These are phyloP conservation scores for Drepana arcuata DNA, from an alignment of 1,140 invertebrate species.

Conservation along the genomic window DNA sequence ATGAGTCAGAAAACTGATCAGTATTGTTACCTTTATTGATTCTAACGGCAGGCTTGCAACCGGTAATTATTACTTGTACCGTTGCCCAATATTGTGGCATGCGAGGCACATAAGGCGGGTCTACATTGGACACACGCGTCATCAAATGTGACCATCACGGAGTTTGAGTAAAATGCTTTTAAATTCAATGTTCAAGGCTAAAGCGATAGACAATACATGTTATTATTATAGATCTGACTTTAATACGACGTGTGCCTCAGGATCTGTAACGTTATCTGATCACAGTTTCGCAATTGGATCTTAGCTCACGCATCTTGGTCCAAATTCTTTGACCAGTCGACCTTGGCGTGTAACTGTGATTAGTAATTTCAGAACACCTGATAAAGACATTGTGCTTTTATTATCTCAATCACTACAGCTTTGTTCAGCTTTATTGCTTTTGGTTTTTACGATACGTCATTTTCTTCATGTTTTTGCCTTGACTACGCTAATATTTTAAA, in stretches of 20 bases:
- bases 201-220: too few relatives aligned
- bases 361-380: slow-evolving; percentile 34
- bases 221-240: not conserved
- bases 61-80: slow-evolving; percentile 41
- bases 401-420: too few relatives aligned
- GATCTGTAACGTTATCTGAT: not conserved
- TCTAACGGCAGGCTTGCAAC: slow-evolving; percentile 40
- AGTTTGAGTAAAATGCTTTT: too few relatives aligned
- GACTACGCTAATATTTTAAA: not conserved
- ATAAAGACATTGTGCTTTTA: slow-evolving; percentile 18
- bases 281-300: slow-evolving; percentile 37
- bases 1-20: slow-evolving; percentile 50
- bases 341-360: slow-evolving; percentile 36
- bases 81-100: slow-evolving; percentile 17
- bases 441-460: too few relatives aligned
- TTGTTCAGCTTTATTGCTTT: too few relatives aligned
- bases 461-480: slow-evolving; percentile 15
- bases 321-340: slow-evolving; percentile 30
- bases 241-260: not conserved
- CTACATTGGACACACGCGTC: not conserved
- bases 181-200: too few relatives aligned
- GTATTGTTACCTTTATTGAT: too few relatives aligned
- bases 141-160: not conserved
- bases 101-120: not conserved
- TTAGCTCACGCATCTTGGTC: slow-evolving; percentile 34